Evolutionary conservation across 2,113 vertebrate genomes (phyloP), one percentile per base, ranked within the genome.

Genomic region (Cyphomyrus discorhynchus): DNA sequence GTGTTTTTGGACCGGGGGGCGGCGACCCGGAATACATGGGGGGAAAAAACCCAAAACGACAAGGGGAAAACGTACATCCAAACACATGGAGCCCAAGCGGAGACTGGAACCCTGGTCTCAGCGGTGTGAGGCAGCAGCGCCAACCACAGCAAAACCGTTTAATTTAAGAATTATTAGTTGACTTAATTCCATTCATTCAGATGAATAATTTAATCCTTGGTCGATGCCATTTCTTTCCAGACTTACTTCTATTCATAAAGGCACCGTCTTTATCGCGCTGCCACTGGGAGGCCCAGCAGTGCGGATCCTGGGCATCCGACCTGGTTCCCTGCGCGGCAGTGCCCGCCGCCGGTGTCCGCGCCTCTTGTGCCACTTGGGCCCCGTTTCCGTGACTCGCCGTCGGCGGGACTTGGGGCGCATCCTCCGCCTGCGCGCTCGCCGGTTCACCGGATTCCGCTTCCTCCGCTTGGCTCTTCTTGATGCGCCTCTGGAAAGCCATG

Each of bases 401-500:
- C n/a, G 19, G 74, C 31, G 50, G 4, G 82, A 11, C 82, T 15
- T 86, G 42, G 39, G 13, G 19, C 17, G 19, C 21, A 2, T 84
- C 84, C 19, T 13, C 19, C 0, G n/a, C 46, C 80, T 45, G 24
- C n/a, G 27, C 74, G 21, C 21, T 10, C 24, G 5, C 27, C 19
- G 19, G 7, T 11, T 80, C 74, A 2, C 15, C 74, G 74, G 4
- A 2, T 8, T 42, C 6, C 0, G 9, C 88, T 46, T 45, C 82
- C 0, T 49, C 88, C 47, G 21, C 88, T 31, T 89, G 39, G 91
- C 94, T 93, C 39, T 91, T 94, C 91, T 92, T 93, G 82, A 97
- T 92, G 13, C 94, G 89, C 89, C 96, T 95, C 91, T 97, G 96
- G 3, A 93, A 95, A 0, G 96, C 96, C 95, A 96, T 95, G 92